These are phyloP conservation scores for Solenodon paradoxus DNA, from an alignment of 2,113 vertebrate species.

Conservation along the genomic window DNA sequence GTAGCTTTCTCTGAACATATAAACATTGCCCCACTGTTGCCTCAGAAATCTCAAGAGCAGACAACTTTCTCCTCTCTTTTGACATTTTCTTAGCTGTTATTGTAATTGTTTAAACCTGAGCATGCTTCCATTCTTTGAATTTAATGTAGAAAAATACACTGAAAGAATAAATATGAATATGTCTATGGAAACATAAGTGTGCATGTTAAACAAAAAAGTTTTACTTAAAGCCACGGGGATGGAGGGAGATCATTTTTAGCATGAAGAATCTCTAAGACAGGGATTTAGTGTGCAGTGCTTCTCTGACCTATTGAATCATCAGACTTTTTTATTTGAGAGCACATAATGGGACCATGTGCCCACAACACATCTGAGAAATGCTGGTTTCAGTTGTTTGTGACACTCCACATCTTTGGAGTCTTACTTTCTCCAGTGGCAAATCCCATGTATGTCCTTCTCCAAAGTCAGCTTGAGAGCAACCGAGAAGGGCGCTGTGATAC, in stretches of 20 bases:
- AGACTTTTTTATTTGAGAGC: not conserved
- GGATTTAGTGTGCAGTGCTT: not conserved
- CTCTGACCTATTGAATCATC: not conserved
- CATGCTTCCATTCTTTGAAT: not conserved
- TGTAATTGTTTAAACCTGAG: not conserved
- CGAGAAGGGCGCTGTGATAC: not conserved
- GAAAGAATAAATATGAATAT: not conserved
- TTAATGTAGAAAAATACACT: not conserved
- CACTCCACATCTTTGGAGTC: not conserved
- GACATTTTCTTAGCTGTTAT: not conserved
- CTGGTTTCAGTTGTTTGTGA: not conserved
- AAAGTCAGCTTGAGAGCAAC: not conserved
- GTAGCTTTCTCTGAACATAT: not conserved
- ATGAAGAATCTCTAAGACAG: not conserved
- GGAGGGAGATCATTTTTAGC: too few species aligned
- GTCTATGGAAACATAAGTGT: not conserved
- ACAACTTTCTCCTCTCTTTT: not conserved
- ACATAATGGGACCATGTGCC: not conserved
- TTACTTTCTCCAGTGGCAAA: not conserved
- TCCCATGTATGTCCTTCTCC: not conserved
- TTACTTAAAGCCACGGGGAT: not conserved
- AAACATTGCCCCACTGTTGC: not conserved
- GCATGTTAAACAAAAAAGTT: not conserved
- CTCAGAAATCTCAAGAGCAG: not conserved
- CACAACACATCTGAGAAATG: not conserved